phyloP scores from a whole-genome alignment of 2,888 invertebrate genomes.

The Dyspetes luteomarginatus region DNA sequence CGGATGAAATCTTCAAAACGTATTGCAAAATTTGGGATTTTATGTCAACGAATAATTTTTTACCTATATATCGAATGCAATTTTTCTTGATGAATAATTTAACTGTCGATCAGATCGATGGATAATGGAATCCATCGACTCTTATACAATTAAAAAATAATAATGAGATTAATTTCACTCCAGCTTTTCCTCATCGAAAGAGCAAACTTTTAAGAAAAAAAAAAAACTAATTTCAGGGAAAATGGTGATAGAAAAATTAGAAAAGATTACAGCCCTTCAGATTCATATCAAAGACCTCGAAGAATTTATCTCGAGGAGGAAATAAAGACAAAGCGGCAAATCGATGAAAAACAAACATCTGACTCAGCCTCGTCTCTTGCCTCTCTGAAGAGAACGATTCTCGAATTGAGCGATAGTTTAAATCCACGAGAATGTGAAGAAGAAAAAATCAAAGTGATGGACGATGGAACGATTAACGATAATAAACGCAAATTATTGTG shows the following conservation, averaged over 20 bases:
- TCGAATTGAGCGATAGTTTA: conserved; percentile 70
- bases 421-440: conserved; percentile 21
- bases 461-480: conserved; percentile 5
- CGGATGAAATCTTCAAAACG: too few relatives aligned
- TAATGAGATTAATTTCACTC: too few relatives aligned
- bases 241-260: not conserved
- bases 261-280: not conserved
- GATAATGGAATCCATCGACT: too few relatives aligned
- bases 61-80: too few relatives aligned
- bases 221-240: too few relatives aligned
- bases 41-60: too few relatives aligned
- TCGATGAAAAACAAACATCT: conserved; percentile 29
- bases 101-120: too few relatives aligned
- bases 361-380: conserved; percentile 65
- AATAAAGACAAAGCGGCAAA: conserved; percentile 57
- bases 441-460: not conserved
- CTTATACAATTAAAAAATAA: too few relatives aligned
- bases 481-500: conserved; percentile 62
- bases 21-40: too few relatives aligned
- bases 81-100: too few relatives aligned
- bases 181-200: too few relatives aligned
- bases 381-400: conserved; percentile 71
- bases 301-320: conserved; percentile 63
- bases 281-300: conserved; percentile 17
- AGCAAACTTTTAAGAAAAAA: not conserved